Evolutionary conservation across 1,140 invertebrate species (phyloP).

Genomic region (Leptestheria dahalacensis): DNA sequence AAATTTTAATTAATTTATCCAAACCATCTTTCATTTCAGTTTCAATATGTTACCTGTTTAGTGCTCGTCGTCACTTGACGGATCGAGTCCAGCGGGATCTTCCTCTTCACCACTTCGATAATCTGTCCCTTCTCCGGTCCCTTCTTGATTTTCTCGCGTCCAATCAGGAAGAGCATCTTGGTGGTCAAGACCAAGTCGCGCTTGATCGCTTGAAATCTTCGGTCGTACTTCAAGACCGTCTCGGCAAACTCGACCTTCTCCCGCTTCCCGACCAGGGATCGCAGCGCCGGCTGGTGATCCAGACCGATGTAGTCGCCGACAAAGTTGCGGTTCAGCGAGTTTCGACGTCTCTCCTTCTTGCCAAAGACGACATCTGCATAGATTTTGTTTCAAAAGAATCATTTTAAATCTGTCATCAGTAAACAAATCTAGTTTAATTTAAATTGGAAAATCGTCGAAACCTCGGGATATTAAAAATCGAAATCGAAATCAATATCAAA

Average conservation of each 20-base stretch:
- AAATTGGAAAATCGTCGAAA: too few relatives aligned
- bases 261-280: constrained; percentile 41
- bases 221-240: constrained; percentile 52
- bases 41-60: constrained; percentile 31
- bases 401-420: too few relatives aligned
- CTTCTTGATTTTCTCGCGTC: constrained; percentile 39
- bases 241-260: constrained; percentile 55
- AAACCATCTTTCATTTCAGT: too few relatives aligned
- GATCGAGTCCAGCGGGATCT: constrained; percentile 42
- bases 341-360: constrained; percentile 47
- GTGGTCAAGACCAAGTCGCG: constrained; percentile 50
- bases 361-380: constrained; percentile 42
- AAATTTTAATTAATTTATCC: constrained; percentile 1
- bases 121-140: constrained; percentile 40
- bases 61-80: constrained; percentile 38
- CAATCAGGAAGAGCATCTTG: constrained; percentile 44
- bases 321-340: constrained; percentile 54
- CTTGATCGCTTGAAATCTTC: constrained; percentile 46
- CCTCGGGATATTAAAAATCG: too few relatives aligned
- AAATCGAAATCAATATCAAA: too few relatives aligned
- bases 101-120: constrained; percentile 49
- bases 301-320: constrained; percentile 58
- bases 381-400: too few relatives aligned
- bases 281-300: constrained; percentile 42
- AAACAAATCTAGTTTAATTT: too few relatives aligned